A percentile compares a stretch with the other conserved stretches of the same genome.
phyloP scores from a whole-genome alignment of 2,888 invertebrate genomes.

The Ormyrus labotus region DNA sequence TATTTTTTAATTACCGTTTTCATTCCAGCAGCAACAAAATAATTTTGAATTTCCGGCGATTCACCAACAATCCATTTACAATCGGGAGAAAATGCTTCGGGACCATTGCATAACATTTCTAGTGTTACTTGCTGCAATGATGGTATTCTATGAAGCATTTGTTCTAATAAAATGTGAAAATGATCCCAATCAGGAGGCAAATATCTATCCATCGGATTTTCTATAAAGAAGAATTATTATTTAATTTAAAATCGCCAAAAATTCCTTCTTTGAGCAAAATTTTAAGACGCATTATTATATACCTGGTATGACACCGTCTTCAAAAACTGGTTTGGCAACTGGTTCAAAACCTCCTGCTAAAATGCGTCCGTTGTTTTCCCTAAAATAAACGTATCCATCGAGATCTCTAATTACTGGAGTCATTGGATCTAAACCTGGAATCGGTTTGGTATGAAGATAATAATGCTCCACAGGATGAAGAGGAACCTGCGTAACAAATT shows the following conservation, averaged over 20 bases:
- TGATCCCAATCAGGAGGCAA: conserved; percentile 97
- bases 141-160: conserved; percentile 90
- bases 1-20: conserved; percentile 80
- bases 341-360: conserved; percentile 95
- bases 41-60: conserved; percentile 87
- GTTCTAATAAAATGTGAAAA: conserved; percentile 92
- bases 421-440: conserved; percentile 85
- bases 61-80: conserved; percentile 97
- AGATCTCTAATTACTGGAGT: conserved; percentile 93
- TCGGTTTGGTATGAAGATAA: conserved; percentile 91
- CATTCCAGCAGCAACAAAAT: conserved; percentile 92
- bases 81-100: conserved; percentile 97
- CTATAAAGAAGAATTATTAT: conserved; percentile 25
- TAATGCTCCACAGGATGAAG: conserved; percentile 95
- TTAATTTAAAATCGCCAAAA: conserved; percentile 1
- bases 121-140: conserved; percentile 84
- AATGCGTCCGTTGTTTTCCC: conserved; percentile 90
- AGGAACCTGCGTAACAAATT: conserved; percentile 79
- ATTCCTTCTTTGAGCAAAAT: neutral
- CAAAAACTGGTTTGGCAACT: conserved; percentile 92
- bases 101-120: conserved; percentile 89
- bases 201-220: conserved; percentile 55
- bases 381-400: conserved; percentile 91
- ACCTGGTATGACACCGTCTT: conserved; percentile 84
- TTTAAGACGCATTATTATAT: conserved; percentile 56